Percentiles rank a stretch among this genome's conserved stretches.
phyloP scores from a whole-genome alignment of 1,140 invertebrate species.

The Aphelinus certus region DNA sequence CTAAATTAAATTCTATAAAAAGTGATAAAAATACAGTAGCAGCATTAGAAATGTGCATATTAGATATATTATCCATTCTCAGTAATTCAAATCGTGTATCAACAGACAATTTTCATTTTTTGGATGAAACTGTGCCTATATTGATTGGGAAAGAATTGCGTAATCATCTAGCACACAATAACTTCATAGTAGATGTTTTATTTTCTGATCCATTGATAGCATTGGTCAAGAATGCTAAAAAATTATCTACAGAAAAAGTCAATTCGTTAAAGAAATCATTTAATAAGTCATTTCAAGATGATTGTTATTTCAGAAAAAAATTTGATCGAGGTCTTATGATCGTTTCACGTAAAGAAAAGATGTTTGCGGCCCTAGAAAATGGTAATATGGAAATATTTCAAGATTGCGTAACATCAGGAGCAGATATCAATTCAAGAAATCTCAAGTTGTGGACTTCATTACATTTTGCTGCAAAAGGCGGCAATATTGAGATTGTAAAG shows the following conservation, averaged over 20 bases:
- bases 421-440: neutral
- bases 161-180: constrained; percentile 57
- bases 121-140: constrained; percentile 61
- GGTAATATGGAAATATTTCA: neutral
- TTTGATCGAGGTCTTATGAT: neutral
- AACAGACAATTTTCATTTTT: constrained; percentile 57
- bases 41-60: constrained; percentile 35
- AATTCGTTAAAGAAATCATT: neutral
- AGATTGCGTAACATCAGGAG: neutral
- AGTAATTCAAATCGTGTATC: constrained; percentile 46
- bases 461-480: neutral
- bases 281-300: too few species aligned
- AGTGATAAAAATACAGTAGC: constrained; percentile 20
- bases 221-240: constrained; percentile 41
- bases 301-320: too few species aligned
- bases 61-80: constrained; percentile 37
- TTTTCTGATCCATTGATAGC: constrained; percentile 57
- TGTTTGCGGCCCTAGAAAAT: constrained; percentile 1
- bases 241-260: constrained; percentile 23
- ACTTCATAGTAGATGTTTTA: constrained; percentile 64
- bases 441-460: neutral
- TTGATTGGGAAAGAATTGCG: constrained; percentile 65
- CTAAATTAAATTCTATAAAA: neutral
- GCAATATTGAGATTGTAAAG: constrained; percentile 1
- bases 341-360: neutral